Conservation (phyloP, 2,888 invertebrate genomes). For the Ferrisia virgata region DNA sequence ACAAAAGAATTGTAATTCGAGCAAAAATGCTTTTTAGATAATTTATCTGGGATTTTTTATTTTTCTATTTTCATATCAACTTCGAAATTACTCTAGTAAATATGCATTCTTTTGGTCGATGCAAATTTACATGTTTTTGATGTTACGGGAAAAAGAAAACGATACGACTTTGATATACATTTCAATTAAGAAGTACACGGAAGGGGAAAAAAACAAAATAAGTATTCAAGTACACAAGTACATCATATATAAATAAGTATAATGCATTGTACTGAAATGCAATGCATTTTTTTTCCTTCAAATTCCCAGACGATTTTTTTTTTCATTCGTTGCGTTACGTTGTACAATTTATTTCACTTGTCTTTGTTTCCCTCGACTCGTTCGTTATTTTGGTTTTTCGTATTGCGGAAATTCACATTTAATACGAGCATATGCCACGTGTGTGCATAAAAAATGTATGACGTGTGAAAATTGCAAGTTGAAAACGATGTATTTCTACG, state of each 20-base stretch:
- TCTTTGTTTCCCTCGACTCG: neutral
- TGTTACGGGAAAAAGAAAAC: neutral
- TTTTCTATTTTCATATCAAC: neutral
- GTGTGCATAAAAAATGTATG: constrained; percentile 27
- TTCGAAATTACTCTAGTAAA: neutral
- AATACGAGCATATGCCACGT: neutral
- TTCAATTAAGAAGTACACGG: no score
- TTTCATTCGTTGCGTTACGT: neutral
- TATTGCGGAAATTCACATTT: neutral
- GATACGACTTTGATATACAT: neutral
- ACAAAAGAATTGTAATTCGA: constrained; percentile 13
- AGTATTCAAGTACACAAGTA: neutral
- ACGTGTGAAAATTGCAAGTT: constrained; percentile 33
- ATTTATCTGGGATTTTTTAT: neutral
- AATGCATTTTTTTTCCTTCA: neutral
- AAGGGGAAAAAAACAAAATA: neutral
- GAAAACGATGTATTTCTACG: constrained; percentile 5
- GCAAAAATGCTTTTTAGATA: neutral
- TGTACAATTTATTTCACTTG: neutral
- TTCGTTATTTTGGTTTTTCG: neutral
- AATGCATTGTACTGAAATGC: neutral
- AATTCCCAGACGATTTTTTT: neutral
- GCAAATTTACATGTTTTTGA: neutral
- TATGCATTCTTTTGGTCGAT: neutral
- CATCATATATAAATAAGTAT: no score